Conservation (phyloP, 2,113 vertebrate genomes). For the Neodon shergylaensis region DNA sequence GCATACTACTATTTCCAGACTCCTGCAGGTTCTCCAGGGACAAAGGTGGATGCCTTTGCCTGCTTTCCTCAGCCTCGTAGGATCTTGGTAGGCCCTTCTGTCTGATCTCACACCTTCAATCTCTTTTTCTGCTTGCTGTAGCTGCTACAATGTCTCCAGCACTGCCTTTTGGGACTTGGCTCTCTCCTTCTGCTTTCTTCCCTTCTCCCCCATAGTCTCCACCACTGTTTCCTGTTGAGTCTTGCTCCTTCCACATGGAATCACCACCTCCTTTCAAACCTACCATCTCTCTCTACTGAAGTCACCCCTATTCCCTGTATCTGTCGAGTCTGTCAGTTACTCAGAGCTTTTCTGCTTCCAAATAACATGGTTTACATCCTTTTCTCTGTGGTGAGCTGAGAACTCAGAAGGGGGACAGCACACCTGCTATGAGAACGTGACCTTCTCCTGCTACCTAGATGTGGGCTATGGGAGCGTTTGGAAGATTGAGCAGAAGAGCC, state of each 20-base stretch:
- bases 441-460: neutral
- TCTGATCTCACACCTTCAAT: neutral
- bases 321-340: neutral
- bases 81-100: neutral
- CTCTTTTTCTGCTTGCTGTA: neutral
- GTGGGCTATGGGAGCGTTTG: neutral
- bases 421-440: neutral
- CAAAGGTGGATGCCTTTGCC: constrained; percentile 1
- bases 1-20: neutral
- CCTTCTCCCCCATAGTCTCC: neutral
- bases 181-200: neutral
- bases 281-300: neutral
- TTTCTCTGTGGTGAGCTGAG: neutral
- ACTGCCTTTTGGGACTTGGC: neutral
- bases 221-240: too few species aligned
- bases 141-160: neutral
- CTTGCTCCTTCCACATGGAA: neutral
- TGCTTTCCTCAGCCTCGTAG: neutral
- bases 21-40: neutral
- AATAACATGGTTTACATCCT: neutral
- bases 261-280: neutral
- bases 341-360: neutral
- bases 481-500: neutral
- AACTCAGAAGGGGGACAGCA: neutral
- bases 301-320: neutral